Conservation (phyloP, 2,797 vertebrate genomes). For the Morelia viridis region DNA sequence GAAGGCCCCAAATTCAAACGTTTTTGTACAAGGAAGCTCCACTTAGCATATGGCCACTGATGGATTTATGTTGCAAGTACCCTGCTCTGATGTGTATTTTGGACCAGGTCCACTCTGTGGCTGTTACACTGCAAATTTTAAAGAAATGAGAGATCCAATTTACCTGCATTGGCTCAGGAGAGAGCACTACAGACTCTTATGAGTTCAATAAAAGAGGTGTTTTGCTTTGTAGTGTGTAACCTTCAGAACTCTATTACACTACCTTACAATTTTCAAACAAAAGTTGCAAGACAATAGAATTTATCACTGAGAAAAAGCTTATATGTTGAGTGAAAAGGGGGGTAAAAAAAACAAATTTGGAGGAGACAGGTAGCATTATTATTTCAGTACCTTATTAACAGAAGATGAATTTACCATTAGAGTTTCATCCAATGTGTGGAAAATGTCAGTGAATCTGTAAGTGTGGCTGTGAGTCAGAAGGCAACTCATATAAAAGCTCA, state of each 20-base stretch:
- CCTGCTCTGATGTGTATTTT: not conserved
- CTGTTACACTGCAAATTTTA: not conserved
- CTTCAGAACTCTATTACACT: not conserved
- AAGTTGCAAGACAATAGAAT: not conserved
- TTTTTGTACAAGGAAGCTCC: not conserved
- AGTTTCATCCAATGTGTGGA: not conserved
- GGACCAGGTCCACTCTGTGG: not conserved
- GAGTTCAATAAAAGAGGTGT: not conserved
- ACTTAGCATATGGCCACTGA: not conserved
- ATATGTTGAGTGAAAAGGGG: not conserved
- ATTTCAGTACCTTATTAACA: not conserved
- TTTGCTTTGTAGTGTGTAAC: not conserved
- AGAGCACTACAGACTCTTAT: not conserved
- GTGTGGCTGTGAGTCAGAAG: not conserved
- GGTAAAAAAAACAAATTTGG: not conserved
- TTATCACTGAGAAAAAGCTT: not conserved
- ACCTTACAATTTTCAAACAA: not conserved
- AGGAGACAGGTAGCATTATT: not conserved
- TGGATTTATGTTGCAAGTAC: not conserved
- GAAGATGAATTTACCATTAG: not conserved
- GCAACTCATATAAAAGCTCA: not conserved
- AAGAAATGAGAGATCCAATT: not conserved
- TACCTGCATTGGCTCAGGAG: not conserved
- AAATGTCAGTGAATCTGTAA: not conserved
- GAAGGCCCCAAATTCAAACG: not conserved